Evolutionary conservation across 2,113 vertebrate genomes (phyloP).

Genomic region (Azemiops feae): DNA sequence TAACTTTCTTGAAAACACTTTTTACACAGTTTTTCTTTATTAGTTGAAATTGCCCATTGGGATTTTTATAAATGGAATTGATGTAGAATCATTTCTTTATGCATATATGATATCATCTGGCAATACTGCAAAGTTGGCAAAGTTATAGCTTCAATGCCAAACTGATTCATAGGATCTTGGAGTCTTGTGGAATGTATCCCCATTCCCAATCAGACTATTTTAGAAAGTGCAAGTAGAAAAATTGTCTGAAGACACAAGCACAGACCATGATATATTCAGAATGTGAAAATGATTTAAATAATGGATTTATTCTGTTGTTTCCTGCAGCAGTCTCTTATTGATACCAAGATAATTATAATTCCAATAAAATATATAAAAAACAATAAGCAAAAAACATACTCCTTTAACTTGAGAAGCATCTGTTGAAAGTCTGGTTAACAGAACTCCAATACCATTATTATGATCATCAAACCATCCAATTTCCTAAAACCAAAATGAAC

Average conservation of each 20-base stretch:
- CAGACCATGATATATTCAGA: neutral
- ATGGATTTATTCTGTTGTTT: neutral
- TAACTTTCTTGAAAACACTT: neutral
- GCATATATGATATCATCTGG: neutral
- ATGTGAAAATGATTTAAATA: neutral
- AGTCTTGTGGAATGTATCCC: neutral
- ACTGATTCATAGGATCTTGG: neutral
- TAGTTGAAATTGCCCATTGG: neutral
- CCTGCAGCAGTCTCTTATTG: neutral
- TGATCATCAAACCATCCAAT: constrained; percentile 77
- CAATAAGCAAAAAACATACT: constrained; percentile 43
- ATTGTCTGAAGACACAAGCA: neutral
- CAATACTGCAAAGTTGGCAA: neutral
- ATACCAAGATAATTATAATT: constrained; percentile 6
- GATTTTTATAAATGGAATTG: neutral
- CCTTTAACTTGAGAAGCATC: constrained; percentile 78
- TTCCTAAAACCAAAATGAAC: constrained; percentile 43
- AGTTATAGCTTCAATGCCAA: neutral
- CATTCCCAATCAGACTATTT: neutral
- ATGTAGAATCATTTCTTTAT: neutral
- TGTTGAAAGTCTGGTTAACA: constrained; percentile 77
- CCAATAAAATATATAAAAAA: neutral
- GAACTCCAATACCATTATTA: constrained; percentile 70
- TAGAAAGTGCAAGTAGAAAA: neutral
- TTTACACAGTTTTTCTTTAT: neutral